These are phyloP conservation scores for Hypomecis atomaria DNA, from an alignment of 2,888 invertebrate species.

Conservation along the genomic window DNA sequence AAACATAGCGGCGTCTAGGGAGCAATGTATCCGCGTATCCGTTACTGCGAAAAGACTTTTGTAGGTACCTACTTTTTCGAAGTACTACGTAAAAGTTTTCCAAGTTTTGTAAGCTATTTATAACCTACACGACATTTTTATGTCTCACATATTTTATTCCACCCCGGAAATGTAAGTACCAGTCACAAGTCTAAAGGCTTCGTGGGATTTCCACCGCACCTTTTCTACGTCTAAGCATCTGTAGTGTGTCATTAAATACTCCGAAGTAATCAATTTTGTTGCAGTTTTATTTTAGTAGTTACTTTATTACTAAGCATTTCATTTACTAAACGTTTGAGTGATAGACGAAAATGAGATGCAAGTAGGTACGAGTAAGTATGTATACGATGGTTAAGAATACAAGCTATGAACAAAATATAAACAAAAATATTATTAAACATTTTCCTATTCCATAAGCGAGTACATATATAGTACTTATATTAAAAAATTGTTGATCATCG, in stretches of 20 bases:
- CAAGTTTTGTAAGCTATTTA: background rate
- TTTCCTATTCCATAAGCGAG: no score
- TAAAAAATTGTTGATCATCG: no score
- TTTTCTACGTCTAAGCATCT: background rate
- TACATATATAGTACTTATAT: no score
- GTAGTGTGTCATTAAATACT: background rate
- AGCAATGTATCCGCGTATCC: conserved; percentile 45
- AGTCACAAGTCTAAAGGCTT: background rate
- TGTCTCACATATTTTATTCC: background rate
- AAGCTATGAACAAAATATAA: no score
- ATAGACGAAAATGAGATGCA: background rate
- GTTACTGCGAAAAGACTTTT: conserved; percentile 43
- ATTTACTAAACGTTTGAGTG: background rate
- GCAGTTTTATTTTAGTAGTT: background rate
- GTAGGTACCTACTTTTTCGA: conserved; percentile 15
- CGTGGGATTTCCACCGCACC: background rate
- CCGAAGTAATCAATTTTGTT: background rate
- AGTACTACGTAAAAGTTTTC: background rate
- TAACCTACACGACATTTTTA: background rate
- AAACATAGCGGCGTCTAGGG: conserved; percentile 32
- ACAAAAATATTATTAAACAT: no score
- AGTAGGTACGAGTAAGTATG: no score
- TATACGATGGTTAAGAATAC: no score
- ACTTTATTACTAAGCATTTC: background rate
- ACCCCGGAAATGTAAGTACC: background rate